Base-by-base conservation (phyloP, 2,113 vertebrate genomes). In the Columba janthina region DNA sequence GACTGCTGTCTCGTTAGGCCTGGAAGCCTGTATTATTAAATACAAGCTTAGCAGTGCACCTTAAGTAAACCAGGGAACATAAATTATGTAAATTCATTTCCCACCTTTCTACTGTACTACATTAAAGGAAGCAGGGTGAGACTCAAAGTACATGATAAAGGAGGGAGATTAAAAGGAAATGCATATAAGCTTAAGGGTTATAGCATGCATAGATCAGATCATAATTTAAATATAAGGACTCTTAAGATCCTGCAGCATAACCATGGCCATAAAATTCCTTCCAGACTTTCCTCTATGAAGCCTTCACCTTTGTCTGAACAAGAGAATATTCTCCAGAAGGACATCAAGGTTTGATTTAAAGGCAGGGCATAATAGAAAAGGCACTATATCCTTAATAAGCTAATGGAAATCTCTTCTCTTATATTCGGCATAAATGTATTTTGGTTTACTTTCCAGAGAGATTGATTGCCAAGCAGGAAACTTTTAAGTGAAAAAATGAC, bases 191-290 rank as follows among this genome's bases (percentile, higher is more conserved):
- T 70, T 82, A 85, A 73, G 73, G 38, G 57, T 83, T 91, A 62
- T 57, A 88, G 46, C 38, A 29, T n/a, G 40, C 73, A 75, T 5
- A 79, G 77, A 89, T 65, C 8, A 2, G 48, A 28, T 83, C 67
- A 64, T 88, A 94, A 88, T 88, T 89, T 93, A 72, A 93, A 69
- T 72, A 79, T 32, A n/a, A 77, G 75, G 51, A 69, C 51, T 96
- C 58, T 60, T 89, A 76, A 50, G 64, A 76, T 82, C 36, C 50
- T 75, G 34, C 58, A 40, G 61, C 69, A 64, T 60, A 87, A 77
- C 51, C 22, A 34, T 72, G 53, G n/a, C 62, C 44, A 56, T 80
- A 80, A 88, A 90, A 86, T 73, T 88, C 88, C 60, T 28, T 77
- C 14, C 60, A 83, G 54, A 38, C 11, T 0, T 70, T 69, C 44